A percentile compares a stretch with the other conserved stretches of the same genome.
Evolutionary conservation across 2,113 vertebrate genomes (phyloP).

Genomic region (Ariopsis seemanni): DNA sequence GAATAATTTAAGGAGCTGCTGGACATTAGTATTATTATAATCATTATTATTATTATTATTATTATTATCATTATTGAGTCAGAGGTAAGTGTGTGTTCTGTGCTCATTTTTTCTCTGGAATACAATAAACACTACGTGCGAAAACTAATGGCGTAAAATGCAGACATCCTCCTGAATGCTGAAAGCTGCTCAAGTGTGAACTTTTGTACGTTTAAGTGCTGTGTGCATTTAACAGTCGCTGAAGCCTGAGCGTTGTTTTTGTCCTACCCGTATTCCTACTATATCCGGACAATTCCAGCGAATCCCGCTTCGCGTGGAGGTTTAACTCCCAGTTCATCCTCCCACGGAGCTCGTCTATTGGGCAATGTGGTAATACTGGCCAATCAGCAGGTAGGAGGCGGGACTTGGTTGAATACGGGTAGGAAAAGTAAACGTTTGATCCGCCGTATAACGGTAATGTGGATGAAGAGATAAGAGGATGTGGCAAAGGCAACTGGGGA

Average conservation of each 20-base stretch:
- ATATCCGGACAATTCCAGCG: background rate
- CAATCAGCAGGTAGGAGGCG: conserved; percentile 1
- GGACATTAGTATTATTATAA: background rate
- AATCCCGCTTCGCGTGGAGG: background rate
- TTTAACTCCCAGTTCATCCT: background rate
- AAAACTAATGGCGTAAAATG: background rate
- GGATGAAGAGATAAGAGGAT: background rate
- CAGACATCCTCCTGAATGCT: background rate
- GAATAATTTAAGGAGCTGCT: conserved; percentile 22
- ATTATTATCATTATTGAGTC: background rate
- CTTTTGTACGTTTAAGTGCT: background rate
- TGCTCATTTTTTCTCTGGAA: background rate
- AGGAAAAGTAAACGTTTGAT: background rate
- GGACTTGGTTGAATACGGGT: background rate
- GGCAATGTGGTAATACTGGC: background rate
- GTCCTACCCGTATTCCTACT: conserved; percentile 16
- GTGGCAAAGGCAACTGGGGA: background rate
- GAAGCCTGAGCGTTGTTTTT: background rate
- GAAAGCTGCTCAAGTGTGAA: background rate
- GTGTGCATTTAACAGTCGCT: background rate
- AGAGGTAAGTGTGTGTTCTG: conserved; percentile 30
- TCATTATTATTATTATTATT: too few relatives aligned
- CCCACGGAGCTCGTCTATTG: background rate
- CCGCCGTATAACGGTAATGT: background rate
- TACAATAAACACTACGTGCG: background rate